Evolutionary conservation across 2,797 vertebrate genomes (phyloP), one percentile per base, ranked within the genome.

Genomic region (Parauchenoglanis ngamensis): DNA sequence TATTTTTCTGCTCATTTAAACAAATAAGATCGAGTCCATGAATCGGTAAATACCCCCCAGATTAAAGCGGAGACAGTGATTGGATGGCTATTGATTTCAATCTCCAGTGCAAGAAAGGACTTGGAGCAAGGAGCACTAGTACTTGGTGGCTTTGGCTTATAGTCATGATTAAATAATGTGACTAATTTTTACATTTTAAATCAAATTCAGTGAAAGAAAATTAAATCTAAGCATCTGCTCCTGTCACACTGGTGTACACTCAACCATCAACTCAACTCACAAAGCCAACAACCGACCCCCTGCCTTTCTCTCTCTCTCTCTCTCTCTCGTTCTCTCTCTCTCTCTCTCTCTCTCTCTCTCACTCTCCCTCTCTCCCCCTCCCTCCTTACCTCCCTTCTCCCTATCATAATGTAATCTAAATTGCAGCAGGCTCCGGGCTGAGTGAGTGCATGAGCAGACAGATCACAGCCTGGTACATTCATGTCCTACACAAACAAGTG

Each of bases 331-430:
- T 67, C 28, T 19, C 68, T 63, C 56, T 7, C 21, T 10, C 4
- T 21, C 46, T 19, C 35, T 21, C 61, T 19, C 44, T 44, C 57
- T 8, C 7, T 17, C 25, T 7, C 85, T 21, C 25, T 63, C 67
- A 35, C 28, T 63, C 59, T 73, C 73, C 52, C 67, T 70, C 52
- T 52, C 40, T 28, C 57, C 65, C 70, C 44, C 57, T 10, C 23
- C 7, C 17, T 31, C 75, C 15, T n/a, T 67, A 28, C 15, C 31
- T 35, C 67, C 57, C 54, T 23, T 21, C 23, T 35, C 68, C 78
- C 44, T 85, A 81, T 85, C 68, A 82, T 73, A 82, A 85, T 85
- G 77, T 85, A 73, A 82, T 84, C 83, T 81, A 81, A 88, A 88
- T 85, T 88, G 87, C 76, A 85, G 67, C 19, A 54, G 63, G 49